phyloP scores from a whole-genome alignment of 2,113 vertebrate genomes.

The Podarcis cretensis region DNA sequence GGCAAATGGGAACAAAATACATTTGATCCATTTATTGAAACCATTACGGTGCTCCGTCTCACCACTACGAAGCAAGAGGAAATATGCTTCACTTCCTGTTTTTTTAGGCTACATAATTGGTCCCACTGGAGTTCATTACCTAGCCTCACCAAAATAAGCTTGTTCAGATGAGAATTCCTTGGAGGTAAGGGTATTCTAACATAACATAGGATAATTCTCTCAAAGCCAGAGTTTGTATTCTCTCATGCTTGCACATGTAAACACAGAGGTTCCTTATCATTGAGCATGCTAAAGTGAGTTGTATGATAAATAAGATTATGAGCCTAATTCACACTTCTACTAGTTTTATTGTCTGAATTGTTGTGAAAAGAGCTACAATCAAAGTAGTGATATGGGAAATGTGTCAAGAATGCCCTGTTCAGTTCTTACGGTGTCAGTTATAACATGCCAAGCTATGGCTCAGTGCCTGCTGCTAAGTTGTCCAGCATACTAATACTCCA shows the following conservation, averaged over 20 bases:
- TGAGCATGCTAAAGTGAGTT: not conserved
- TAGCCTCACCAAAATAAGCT: not conserved
- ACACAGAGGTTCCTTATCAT: not conserved
- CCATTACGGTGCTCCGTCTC: not conserved
- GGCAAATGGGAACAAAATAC: not conserved
- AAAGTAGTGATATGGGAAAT: slow-evolving; percentile 11
- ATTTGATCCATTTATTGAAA: not conserved
- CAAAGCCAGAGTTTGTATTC: not conserved
- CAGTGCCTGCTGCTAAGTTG: not conserved
- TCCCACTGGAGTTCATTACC: not conserved
- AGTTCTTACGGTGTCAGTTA: not conserved
- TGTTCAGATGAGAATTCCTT: not conserved
- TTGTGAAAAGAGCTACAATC: not conserved
- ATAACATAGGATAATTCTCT: not conserved
- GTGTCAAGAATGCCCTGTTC: not conserved
- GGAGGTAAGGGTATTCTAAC: not conserved
- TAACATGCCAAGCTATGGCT: not conserved
- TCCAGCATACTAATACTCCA: not conserved
- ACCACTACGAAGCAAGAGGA: not conserved
- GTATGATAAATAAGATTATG: not conserved
- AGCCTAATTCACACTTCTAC: not conserved
- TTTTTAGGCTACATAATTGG: not conserved
- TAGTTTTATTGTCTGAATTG: not conserved
- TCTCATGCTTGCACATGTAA: not conserved
- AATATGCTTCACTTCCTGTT: not conserved